Percentiles rank a stretch among this genome's conserved stretches.
Conservation (phyloP, 2,888 invertebrate genomes). For the Dinocampus coccinellae region DNA sequence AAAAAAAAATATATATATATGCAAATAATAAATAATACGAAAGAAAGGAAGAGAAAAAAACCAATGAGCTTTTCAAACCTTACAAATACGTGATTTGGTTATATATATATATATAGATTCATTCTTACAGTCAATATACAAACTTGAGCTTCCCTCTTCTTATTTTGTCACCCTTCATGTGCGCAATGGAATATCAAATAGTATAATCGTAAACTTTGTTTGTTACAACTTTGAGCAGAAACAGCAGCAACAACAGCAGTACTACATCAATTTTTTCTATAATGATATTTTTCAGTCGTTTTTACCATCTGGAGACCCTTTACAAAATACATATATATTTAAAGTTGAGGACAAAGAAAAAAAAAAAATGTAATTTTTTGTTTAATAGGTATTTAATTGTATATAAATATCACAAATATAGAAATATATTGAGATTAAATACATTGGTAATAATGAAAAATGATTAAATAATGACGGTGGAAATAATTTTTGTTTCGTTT, state of each 20-base stretch:
- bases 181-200: background rate
- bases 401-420: background rate
- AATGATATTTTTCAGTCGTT: slow-evolving; percentile 5
- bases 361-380: no score
- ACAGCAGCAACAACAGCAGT: background rate
- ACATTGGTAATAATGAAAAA: background rate
- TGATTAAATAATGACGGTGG: background rate
- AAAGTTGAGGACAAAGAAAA: background rate
- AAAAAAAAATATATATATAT: no score
- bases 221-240: slow-evolving; percentile 8
- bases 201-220: slow-evolving; percentile 6
- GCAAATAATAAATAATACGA: background rate
- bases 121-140: background rate
- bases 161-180: background rate
- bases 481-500: background rate
- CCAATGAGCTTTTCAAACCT: background rate
- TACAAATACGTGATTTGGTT: slow-evolving; percentile 7
- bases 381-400: background rate
- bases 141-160: slow-evolving; percentile 15
- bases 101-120: background rate
- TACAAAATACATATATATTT: background rate
- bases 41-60: background rate
- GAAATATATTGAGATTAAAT: background rate
- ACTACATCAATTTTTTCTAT: background rate
- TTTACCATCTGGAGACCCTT: background rate